Evolutionary conservation across 2,888 invertebrate genomes (phyloP).

Genomic region (Agrilus cyanescens): DNA sequence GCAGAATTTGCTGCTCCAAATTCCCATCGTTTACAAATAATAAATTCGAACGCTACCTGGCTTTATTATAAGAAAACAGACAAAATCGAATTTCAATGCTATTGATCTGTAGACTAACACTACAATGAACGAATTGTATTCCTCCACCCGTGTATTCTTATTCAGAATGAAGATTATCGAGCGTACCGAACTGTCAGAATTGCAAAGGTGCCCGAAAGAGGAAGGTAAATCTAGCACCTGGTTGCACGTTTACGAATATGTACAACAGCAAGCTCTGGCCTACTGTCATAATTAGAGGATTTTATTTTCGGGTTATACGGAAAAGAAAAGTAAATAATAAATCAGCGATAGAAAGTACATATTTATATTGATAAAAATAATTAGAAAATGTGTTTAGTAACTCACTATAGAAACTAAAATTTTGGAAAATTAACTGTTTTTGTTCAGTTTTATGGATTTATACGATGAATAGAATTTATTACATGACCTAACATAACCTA

Average conservation of each 20-base stretch:
- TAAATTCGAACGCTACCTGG: slow-evolving; percentile 26
- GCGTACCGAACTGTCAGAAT: slow-evolving; percentile 20
- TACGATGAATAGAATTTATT: too few species aligned
- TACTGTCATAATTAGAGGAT: background rate
- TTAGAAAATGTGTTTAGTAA: too few species aligned
- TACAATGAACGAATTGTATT: slow-evolving; percentile 23
- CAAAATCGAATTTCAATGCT: slow-evolving; percentile 30
- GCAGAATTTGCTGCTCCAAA: slow-evolving; percentile 12
- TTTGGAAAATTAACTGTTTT: too few species aligned
- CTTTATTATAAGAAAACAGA: slow-evolving; percentile 29
- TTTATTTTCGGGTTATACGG: too few species aligned
- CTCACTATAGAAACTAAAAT: too few species aligned
- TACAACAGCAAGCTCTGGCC: background rate
- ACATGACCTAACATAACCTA: too few species aligned
- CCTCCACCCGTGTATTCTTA: slow-evolving; percentile 21
- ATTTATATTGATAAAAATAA: too few species aligned
- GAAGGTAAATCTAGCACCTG: slow-evolving; percentile 11
- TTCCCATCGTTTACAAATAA: slow-evolving; percentile 18
- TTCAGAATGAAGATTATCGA: slow-evolving; percentile 23
- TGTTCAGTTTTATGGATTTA: too few species aligned
- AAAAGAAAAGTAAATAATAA: too few species aligned
- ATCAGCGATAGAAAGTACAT: too few species aligned
- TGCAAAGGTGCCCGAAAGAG: slow-evolving; percentile 9
- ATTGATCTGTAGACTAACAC: slow-evolving; percentile 19
- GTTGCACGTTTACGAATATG: slow-evolving; percentile 1